These are phyloP conservation scores for Autographa pulchrina DNA, from an alignment of 2,888 invertebrate genomes.

Conservation along the genomic window DNA sequence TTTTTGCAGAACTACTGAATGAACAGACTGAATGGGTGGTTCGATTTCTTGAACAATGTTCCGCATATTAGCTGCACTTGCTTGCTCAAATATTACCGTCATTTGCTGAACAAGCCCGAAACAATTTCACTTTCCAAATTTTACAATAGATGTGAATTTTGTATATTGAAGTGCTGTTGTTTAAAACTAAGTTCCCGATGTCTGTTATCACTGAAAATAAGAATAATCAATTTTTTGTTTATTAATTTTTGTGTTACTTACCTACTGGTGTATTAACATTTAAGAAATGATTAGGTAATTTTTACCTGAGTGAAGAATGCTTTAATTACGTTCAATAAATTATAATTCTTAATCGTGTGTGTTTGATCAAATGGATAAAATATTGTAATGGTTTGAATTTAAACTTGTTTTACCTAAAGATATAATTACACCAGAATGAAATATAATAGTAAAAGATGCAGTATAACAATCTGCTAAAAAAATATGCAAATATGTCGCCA, in stretches of 20 bases:
- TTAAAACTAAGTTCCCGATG: background rate
- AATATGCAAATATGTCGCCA: constrained; percentile 22
- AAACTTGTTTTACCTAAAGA: background rate
- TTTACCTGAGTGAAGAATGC: background rate
- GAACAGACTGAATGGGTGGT: constrained; percentile 35
- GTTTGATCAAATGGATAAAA: background rate
- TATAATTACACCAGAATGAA: background rate
- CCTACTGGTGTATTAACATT: no score
- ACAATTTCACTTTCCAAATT: constrained; percentile 65
- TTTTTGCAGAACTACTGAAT: constrained; percentile 45
- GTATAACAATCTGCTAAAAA: background rate
- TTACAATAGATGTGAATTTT: constrained; percentile 59
- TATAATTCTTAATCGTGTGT: background rate
- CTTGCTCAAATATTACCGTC: constrained; percentile 29
- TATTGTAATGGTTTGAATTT: background rate
- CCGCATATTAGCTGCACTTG: constrained; percentile 37
- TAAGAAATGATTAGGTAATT: background rate
- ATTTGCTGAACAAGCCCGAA: constrained; percentile 46
- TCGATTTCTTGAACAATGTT: constrained; percentile 32
- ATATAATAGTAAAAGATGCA: background rate
- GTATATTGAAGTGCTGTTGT: constrained; percentile 17
- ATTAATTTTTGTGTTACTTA: no score
- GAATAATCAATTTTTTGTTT: no score
- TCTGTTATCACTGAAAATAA: background rate
- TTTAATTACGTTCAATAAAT: background rate